A percentile compares a stretch with the other conserved stretches of the same genome.
Evolutionary conservation across 2,888 invertebrate species (phyloP).

Genomic region (Yponomeuta evonymella): DNA sequence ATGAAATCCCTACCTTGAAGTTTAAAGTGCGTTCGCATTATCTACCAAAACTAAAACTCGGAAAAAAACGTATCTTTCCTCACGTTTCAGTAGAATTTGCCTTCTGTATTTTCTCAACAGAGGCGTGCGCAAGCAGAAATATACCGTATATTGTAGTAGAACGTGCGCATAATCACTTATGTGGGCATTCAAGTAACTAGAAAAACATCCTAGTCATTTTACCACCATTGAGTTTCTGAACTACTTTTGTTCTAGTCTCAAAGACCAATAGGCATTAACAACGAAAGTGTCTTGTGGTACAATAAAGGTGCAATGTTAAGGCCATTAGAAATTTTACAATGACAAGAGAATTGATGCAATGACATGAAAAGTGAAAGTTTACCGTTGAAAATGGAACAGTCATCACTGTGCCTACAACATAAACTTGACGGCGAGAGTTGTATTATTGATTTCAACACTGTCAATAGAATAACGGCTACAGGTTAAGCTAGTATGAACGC

Average conservation of each 20-base stretch:
- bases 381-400: not conserved
- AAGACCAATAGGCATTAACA: not conserved
- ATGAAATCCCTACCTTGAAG: no score
- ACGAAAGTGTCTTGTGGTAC: not conserved
- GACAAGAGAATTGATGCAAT: not conserved
- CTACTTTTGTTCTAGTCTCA: no score
- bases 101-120: not conserved
- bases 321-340: not conserved
- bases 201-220: no score
- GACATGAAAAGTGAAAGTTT: not conserved
- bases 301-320: not conserved
- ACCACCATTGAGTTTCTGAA: not conserved
- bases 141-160: not conserved
- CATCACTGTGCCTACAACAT: not conserved
- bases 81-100: not conserved
- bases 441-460: no score
- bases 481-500: no score
- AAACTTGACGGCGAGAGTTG: not conserved
- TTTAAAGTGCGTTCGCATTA: no score
- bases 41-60: no score
- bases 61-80: no score
- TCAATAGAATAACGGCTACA: no score
- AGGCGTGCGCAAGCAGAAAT: not conserved
- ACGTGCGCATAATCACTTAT: not conserved
- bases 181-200: not conserved